A percentile compares a stretch with the other conserved stretches of the same genome.
Conservation (phyloP, 2,888 invertebrate species). For the Plagodis pulveraria region DNA sequence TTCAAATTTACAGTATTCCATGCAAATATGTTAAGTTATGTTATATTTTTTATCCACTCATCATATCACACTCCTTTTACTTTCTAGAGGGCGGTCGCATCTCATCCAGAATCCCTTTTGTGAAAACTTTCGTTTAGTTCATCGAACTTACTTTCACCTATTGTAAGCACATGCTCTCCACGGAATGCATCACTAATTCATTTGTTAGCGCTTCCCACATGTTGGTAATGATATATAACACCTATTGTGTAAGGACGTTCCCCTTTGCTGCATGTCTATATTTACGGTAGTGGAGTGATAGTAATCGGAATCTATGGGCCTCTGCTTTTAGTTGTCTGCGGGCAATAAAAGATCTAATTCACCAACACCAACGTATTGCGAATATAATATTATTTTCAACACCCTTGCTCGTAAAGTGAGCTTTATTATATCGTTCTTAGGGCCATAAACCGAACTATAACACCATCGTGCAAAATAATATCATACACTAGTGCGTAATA, state of each 20-base stretch:
- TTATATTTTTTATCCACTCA: too few relatives aligned
- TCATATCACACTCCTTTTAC: slow-evolving; percentile 51
- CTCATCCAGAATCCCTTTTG: slow-evolving; percentile 62
- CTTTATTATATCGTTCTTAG: too few relatives aligned
- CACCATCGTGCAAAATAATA: too few relatives aligned
- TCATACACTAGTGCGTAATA: too few relatives aligned
- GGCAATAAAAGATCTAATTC: too few relatives aligned
- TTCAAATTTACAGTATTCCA: too few relatives aligned
- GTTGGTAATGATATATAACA: slow-evolving; percentile 49
- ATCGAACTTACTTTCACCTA: slow-evolving; percentile 84
- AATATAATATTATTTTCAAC: too few relatives aligned
- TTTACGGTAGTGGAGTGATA: background rate
- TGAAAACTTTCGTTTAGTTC: slow-evolving; percentile 80
- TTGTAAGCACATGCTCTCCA: slow-evolving; percentile 72
- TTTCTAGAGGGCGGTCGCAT: slow-evolving; percentile 57
- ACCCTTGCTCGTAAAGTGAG: too few relatives aligned
- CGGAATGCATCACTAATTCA: slow-evolving; percentile 78
- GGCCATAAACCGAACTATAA: too few relatives aligned
- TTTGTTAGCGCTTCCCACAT: slow-evolving; percentile 68
- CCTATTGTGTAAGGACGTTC: slow-evolving; percentile 48
- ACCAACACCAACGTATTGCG: too few relatives aligned
- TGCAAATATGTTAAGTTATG: too few relatives aligned
- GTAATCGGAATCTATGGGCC: background rate
- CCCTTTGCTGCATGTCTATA: slow-evolving; percentile 23
- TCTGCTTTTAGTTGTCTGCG: too few relatives aligned